A percentile compares a stretch with the other conserved stretches of the same genome.
Evolutionary conservation across 2,797 vertebrate genomes (phyloP).

Genomic region (Notolepis coatsorum): DNA sequence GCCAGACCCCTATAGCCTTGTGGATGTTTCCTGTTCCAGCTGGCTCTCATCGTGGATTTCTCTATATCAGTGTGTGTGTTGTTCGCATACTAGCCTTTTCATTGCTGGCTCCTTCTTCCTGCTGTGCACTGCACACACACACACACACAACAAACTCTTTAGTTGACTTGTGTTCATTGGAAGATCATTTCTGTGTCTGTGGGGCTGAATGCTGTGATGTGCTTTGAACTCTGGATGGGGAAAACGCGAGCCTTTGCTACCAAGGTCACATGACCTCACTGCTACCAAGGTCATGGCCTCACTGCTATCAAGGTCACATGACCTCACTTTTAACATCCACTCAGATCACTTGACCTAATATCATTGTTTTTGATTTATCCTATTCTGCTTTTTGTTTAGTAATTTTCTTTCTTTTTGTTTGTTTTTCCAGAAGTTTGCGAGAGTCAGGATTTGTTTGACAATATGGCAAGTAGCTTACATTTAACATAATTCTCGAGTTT

Average conservation of each 20-base stretch:
- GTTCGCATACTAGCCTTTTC: constrained; percentile 13
- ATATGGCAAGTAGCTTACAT: constrained; percentile 49
- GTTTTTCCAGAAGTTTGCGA: constrained; percentile 9
- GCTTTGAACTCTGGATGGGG: constrained; percentile 17
- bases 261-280: neutral
- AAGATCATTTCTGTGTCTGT: constrained; percentile 3
- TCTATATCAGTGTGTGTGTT: neutral
- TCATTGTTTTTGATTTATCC: neutral
- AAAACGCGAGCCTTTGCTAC: neutral
- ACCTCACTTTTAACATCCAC: constrained; percentile 30
- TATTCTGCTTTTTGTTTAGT: neutral
- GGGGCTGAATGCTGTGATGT: constrained; percentile 37
- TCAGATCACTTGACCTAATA: constrained; percentile 17
- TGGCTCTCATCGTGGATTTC: neutral
- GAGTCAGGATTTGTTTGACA: constrained; percentile 35
- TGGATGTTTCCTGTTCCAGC: constrained; percentile 2
- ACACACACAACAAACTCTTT: neutral
- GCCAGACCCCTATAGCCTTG: constrained; percentile 22
- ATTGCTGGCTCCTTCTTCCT: constrained; percentile 15
- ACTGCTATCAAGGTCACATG: constrained; percentile 11
- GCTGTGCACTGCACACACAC: constrained; percentile 7
- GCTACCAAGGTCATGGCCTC: neutral
- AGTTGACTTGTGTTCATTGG: neutral
- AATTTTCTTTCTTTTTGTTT: neutral
- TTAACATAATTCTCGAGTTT: constrained; percentile 53